These are phyloP conservation scores for Andrena marginata DNA, from an alignment of 2,888 invertebrate species.

Conservation along the genomic window DNA sequence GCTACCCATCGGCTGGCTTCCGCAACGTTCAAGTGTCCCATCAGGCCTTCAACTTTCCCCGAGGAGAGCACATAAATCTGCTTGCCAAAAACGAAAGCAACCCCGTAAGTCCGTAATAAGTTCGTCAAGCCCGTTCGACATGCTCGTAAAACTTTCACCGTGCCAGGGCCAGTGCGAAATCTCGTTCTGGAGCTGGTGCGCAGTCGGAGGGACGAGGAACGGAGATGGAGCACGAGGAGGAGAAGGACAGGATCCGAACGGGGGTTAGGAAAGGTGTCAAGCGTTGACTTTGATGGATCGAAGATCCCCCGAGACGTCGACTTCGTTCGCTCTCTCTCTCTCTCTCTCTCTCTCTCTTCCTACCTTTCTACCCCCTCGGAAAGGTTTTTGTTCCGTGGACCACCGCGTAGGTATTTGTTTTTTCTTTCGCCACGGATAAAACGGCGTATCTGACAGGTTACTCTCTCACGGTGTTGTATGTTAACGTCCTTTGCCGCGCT, in stretches of 20 bases:
- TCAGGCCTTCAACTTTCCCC: background rate
- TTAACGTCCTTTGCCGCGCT: conserved; percentile 45
- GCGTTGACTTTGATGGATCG: conserved; percentile 84
- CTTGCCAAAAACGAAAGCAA: background rate
- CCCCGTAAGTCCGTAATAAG: conserved; percentile 74
- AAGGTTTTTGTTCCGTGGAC: conserved; percentile 49
- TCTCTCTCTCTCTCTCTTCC: too few relatives aligned
- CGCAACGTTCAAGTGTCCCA: background rate
- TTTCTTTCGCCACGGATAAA: conserved; percentile 80
- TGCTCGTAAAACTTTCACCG: conserved; percentile 81
- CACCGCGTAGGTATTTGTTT: conserved; percentile 78
- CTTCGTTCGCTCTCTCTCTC: conserved; percentile 43
- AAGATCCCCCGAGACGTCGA: conserved; percentile 73
- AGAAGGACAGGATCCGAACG: conserved; percentile 50
- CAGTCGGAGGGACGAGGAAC: conserved; percentile 15
- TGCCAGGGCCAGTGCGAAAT: conserved; percentile 21
- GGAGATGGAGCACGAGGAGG: conserved; percentile 50
- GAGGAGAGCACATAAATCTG: background rate
- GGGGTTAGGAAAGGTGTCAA: conserved; percentile 64
- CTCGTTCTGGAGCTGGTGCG: background rate
- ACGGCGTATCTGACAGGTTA: conserved; percentile 79
- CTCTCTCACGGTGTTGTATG: conserved; percentile 79
- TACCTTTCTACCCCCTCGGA: conserved; percentile 41
- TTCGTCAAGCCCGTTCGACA: conserved; percentile 83
- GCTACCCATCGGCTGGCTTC: too few relatives aligned